phyloP scores from a whole-genome alignment of 2,888 invertebrate genomes.

The Brachylomia viminalis region DNA sequence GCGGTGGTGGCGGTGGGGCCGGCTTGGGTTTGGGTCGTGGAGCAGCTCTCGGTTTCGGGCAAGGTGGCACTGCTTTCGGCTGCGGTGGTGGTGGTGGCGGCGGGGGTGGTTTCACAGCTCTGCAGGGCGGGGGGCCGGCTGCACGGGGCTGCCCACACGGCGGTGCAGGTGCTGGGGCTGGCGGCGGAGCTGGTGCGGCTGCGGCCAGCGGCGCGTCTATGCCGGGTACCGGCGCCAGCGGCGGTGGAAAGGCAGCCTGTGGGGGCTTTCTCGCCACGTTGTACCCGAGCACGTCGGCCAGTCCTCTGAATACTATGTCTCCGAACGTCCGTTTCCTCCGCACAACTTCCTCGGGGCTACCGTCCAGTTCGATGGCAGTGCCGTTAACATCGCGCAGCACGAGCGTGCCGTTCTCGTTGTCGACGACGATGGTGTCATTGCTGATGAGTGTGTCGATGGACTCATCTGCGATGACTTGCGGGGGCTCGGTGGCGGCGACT shows the following conservation, averaged over 20 bases:
- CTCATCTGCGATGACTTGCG: slow-evolving; percentile 52
- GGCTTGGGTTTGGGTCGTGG: slow-evolving; percentile 75
- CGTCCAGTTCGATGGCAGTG: slow-evolving; percentile 74
- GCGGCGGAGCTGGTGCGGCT: slow-evolving; percentile 68
- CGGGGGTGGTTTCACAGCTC: slow-evolving; percentile 57
- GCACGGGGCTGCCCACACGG: slow-evolving; percentile 73
- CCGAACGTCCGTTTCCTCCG: slow-evolving; percentile 89
- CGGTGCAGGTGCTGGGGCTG: slow-evolving; percentile 68
- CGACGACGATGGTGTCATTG: slow-evolving; percentile 70
- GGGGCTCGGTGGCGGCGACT: slow-evolving; percentile 60
- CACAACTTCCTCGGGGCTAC: slow-evolving; percentile 82
- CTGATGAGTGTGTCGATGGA: slow-evolving; percentile 60
- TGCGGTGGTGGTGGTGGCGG: slow-evolving; percentile 74
- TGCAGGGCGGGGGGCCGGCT: slow-evolving; percentile 67
- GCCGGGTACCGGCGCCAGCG: slow-evolving; percentile 85
- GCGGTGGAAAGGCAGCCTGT: slow-evolving; percentile 83
- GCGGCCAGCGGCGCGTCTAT: slow-evolving; percentile 79
- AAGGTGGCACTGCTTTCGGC: slow-evolving; percentile 79
- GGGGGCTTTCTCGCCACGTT: slow-evolving; percentile 83
- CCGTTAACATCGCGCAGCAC: slow-evolving; percentile 68
- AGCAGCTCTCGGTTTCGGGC: slow-evolving; percentile 81
- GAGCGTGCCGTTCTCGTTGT: slow-evolving; percentile 57
- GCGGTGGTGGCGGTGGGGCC: slow-evolving; percentile 77
- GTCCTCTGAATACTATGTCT: slow-evolving; percentile 87
- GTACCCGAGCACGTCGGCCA: slow-evolving; percentile 89